Base-by-base conservation (phyloP, 2,888 invertebrate species). In the Sarcophaga rosellei region DNA sequence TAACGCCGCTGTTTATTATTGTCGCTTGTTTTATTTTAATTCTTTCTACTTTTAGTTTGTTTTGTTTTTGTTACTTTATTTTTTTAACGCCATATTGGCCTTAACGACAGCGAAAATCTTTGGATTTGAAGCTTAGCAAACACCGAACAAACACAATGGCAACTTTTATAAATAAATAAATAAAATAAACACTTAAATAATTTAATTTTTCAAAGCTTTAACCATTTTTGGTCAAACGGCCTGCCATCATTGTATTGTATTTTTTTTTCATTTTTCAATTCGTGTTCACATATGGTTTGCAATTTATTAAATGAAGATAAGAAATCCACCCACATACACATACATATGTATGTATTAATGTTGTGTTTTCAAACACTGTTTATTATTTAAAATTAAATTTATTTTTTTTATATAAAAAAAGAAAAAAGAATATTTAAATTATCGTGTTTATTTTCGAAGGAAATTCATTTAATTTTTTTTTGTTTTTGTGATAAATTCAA, bases 71-170 rank as follows among this genome's bases (percentile, higher is more conserved):
- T 35, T 35, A 2, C 35, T 35, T 35, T 0, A 35, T 74, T 70
- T 68, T 61, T 78, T 83, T 83, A 86, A 82, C 79, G 86, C 83
- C 84, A 84, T 81, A 81, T 86, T 84, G 81, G 84, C 84, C 78
- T 70, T 63, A 78, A 75, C 81, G 83, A 86, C 69, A 77, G 53
- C 63, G 61, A 80, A 61, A 21, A 61, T n/a, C 21, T 69, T 69
- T 20, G n/a, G 10, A 61, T 75, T 79, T 44, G 75, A 65, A 74
- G 84, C 79, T 84, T 47, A 57, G 63, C 65, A 72, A 47, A 65
- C 65, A 35, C 45, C 59, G 23, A 83, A 57, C 57, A 62, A 83
- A 57, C 57, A 62, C 83, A 81, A 57, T 45, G 10, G 23, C 47
- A 59, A 8, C 20, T 59, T 25, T 47, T 63, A n/a, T 73, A 61